Evolutionary conservation across 1,140 invertebrate species (phyloP).

Genomic region (Temnothorax longispinosus): DNA sequence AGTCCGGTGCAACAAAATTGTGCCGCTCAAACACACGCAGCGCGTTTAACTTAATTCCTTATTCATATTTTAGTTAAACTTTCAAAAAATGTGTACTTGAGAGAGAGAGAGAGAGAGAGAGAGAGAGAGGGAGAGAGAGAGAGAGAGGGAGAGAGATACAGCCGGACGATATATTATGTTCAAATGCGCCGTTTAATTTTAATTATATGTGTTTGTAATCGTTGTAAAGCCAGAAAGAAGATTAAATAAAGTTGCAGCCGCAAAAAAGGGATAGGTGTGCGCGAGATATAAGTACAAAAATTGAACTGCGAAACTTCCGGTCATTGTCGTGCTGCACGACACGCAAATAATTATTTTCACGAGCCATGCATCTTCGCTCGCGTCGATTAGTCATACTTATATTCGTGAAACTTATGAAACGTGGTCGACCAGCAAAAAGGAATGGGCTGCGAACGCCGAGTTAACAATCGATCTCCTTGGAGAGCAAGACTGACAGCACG

Average conservation of each 20-base stretch:
- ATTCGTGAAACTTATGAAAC: not conserved
- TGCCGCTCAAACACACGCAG: not conserved
- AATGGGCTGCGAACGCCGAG: not conserved
- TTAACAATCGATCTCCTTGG: constrained; percentile 50
- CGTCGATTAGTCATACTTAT: constrained; percentile 18
- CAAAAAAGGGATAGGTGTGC: not conserved
- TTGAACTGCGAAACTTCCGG: not conserved
- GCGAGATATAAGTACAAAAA: not conserved
- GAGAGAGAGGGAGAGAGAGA: not conserved
- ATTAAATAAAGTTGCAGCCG: not conserved
- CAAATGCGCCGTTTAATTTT: constrained; percentile 1
- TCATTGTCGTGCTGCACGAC: not conserved
- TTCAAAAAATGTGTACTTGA: not conserved
- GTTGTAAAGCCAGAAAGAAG: not conserved
- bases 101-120: not conserved
- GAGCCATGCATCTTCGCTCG: not conserved
- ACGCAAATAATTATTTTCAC: constrained; percentile 9
- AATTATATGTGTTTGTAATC: not conserved
- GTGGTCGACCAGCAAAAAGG: constrained; percentile 26
- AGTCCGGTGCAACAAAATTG: constrained; percentile 11
- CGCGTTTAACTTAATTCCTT: constrained; percentile 18
- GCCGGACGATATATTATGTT: not conserved
- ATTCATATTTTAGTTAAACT: constrained; percentile 6
- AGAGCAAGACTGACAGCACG: constrained; percentile 42
- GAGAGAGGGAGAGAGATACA: not conserved